A percentile compares a stretch with the other conserved stretches of the same genome.
phyloP scores from a whole-genome alignment of 2,797 vertebrate species.

The Potorous gilbertii region DNA sequence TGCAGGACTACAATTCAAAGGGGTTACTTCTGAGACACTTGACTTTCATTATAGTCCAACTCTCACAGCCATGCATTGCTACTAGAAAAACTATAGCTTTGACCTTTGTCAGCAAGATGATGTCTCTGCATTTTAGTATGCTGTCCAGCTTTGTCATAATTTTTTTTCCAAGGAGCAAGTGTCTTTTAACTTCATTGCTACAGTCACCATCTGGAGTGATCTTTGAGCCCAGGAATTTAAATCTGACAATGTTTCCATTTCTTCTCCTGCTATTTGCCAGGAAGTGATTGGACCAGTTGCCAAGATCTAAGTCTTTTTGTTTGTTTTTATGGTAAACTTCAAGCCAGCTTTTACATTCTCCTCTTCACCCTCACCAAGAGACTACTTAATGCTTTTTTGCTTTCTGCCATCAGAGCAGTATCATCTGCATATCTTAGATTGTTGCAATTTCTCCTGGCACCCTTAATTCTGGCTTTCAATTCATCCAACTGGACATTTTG shows the following conservation, averaged over 20 bases:
- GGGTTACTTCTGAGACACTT: neutral
- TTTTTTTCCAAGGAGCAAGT: neutral
- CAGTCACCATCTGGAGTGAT: neutral
- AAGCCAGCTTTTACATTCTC: neutral
- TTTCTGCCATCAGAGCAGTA: neutral
- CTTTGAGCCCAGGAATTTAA: neutral
- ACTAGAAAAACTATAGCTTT: neutral
- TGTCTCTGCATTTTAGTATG: neutral
- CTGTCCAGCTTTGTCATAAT: neutral
- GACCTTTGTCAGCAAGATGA: neutral
- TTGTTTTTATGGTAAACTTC: neutral
- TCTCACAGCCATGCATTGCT: neutral
- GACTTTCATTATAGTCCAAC: neutral
- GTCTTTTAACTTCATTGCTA: neutral
- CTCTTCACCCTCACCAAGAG: neutral
- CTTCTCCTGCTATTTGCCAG: neutral
- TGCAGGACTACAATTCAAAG: neutral
- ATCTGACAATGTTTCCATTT: neutral
- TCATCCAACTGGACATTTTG: neutral
- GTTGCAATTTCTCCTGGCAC: neutral
- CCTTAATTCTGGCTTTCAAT: neutral
- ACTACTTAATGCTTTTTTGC: neutral
- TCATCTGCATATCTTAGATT: neutral
- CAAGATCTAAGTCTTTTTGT: neutral
- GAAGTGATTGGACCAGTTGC: neutral